phyloP scores from a whole-genome alignment of 2,888 invertebrate species.

The Portevinia maculata region DNA sequence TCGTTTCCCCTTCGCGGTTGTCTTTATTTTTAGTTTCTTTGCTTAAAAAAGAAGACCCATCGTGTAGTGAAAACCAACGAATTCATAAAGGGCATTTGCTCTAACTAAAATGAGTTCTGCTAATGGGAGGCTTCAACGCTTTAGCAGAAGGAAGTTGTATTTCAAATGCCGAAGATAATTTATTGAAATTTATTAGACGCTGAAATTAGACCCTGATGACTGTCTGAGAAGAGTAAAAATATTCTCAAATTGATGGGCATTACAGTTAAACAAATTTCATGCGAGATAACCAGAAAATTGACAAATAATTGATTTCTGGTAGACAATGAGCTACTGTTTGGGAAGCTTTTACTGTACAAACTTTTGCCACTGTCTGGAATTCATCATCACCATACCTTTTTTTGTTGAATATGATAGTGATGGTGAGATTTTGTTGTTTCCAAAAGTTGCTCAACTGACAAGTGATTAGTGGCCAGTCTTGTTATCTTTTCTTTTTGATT shows the following conservation, averaged over 20 bases:
- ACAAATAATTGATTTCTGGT: background rate
- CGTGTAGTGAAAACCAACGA: background rate
- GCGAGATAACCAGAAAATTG: background rate
- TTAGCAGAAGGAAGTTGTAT: constrained; percentile 17
- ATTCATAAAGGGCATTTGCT: constrained; percentile 6
- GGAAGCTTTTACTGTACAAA: constrained; percentile 36
- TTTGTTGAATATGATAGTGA: background rate
- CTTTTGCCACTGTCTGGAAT: background rate
- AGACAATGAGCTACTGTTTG: constrained; percentile 40
- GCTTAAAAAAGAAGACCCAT: constrained; percentile 14
- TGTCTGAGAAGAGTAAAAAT: background rate
- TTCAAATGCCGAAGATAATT: constrained; percentile 26
- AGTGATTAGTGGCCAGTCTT: no score
- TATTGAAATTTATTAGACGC: constrained; percentile 59
- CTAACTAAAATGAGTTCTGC: constrained; percentile 23
- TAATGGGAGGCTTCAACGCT: constrained; percentile 59
- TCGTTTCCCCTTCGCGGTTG: constrained; percentile 32
- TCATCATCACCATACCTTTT: background rate
- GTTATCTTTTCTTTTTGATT: no score
- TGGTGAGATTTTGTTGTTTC: no score
- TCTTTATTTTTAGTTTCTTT: constrained; percentile 48
- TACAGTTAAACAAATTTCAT: no score
- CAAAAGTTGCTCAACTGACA: no score
- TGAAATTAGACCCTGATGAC: constrained; percentile 21
- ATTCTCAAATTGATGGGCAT: background rate